A percentile compares a stretch with the other conserved stretches of the same genome.
phyloP scores from a whole-genome alignment of 2,888 invertebrate species.

The Dryadula phaetusa region DNA sequence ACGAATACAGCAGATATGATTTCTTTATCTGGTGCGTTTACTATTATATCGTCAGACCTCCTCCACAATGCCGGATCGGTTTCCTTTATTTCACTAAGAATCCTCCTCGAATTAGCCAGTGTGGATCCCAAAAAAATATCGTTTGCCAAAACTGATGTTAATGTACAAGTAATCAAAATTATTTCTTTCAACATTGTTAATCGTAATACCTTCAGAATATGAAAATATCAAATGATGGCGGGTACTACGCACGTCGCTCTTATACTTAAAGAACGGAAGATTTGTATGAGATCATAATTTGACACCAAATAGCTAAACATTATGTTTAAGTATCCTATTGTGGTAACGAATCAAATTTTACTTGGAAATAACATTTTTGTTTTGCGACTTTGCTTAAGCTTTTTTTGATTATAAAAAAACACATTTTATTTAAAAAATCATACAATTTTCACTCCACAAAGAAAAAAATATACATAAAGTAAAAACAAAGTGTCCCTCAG shows the following conservation, averaged over 20 bases:
- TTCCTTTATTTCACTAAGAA: conserved; percentile 67
- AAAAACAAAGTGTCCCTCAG: background rate
- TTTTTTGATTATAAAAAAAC: background rate
- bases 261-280: conserved; percentile 33
- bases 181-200: conserved; percentile 31
- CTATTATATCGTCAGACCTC: conserved; percentile 63
- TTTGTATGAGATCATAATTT: conserved; percentile 44
- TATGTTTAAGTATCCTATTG: conserved; percentile 36
- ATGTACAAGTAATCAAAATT: conserved; percentile 20
- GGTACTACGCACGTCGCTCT: conserved; percentile 28
- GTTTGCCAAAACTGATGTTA: conserved; percentile 49
- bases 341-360: conserved; percentile 40
- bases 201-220: background rate
- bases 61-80: conserved; percentile 70
- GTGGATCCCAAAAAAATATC: conserved; percentile 59
- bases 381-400: background rate
- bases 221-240: conserved; percentile 35
- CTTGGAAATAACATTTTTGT: conserved; percentile 31
- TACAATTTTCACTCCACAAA: too few species aligned
- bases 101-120: conserved; percentile 55
- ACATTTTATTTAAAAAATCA: too few species aligned
- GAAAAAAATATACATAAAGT: background rate
- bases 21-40: conserved; percentile 62
- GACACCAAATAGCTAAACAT: conserved; percentile 38
- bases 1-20: conserved; percentile 67